Conservation (phyloP, 2,888 invertebrate species). For the Dendrolimus houi region DNA sequence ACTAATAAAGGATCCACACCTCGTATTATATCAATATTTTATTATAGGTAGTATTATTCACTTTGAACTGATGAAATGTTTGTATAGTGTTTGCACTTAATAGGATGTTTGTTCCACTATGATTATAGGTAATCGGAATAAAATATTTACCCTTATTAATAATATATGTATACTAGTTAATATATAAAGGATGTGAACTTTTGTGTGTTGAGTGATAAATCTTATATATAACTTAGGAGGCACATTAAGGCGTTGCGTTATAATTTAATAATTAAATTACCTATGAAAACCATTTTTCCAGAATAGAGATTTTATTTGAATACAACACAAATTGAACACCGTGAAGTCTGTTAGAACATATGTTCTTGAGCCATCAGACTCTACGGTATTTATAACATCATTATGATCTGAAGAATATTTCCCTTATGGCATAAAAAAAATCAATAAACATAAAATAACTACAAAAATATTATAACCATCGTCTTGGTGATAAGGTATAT, state of each 20-base stretch:
- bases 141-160: too few relatives aligned
- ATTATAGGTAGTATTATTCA: too few relatives aligned
- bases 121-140: too few relatives aligned
- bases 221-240: slow-evolving; percentile 49
- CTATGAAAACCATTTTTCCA: too few relatives aligned
- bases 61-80: too few relatives aligned
- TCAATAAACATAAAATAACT: background rate
- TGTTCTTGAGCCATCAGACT: slow-evolving; percentile 72
- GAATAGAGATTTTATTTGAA: background rate
- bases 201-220: slow-evolving; percentile 31
- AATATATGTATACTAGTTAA: slow-evolving; percentile 2
- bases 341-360: slow-evolving; percentile 59
- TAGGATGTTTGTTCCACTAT: too few relatives aligned
- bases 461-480: slow-evolving; percentile 8
- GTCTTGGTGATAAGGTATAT: slow-evolving; percentile 34
- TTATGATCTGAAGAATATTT: background rate
- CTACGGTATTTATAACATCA: slow-evolving; percentile 44
- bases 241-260: slow-evolving; percentile 42
- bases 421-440: slow-evolving; percentile 1
- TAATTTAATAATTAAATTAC: background rate
- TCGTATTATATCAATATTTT: too few relatives aligned
- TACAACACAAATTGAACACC: slow-evolving; percentile 43
- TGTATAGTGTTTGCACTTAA: too few relatives aligned
- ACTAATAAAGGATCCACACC: too few relatives aligned
- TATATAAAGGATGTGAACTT: slow-evolving; percentile 44